Percentiles rank a stretch among this genome's conserved stretches.
phyloP scores from a whole-genome alignment of 1,140 invertebrate species.

The Magallana angulata region DNA sequence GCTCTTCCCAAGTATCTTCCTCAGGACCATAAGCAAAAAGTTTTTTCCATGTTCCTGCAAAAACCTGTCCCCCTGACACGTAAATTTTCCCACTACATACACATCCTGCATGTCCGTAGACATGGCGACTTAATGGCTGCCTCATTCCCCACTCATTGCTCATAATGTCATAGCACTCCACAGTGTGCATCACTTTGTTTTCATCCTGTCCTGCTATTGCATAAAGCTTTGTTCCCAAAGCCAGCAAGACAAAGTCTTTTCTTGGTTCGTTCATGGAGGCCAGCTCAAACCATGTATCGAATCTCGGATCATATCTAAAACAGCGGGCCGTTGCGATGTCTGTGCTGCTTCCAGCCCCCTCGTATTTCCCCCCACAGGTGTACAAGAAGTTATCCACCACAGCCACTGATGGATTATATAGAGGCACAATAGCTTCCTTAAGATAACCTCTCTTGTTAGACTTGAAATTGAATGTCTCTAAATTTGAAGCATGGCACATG shows the following conservation, averaged over 20 bases:
- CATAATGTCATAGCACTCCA: conserved; percentile 75
- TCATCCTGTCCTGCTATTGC: conserved; percentile 78
- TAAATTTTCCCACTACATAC: conserved; percentile 73
- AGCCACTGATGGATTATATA: conserved; percentile 77
- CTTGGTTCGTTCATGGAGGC: conserved; percentile 78
- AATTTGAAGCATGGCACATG: conserved; percentile 76
- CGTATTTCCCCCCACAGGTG: conserved; percentile 79
- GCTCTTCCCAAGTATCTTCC: conserved; percentile 73
- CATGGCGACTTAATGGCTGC: conserved; percentile 71
- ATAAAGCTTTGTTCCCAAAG: conserved; percentile 71
- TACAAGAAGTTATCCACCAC: conserved; percentile 80
- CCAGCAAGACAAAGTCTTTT: conserved; percentile 78
- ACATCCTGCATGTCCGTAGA: conserved; percentile 75
- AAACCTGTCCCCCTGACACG: conserved; percentile 75
- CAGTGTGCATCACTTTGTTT: conserved; percentile 77
- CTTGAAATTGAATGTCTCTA: conserved; percentile 74
- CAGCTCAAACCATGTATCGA: conserved; percentile 78
- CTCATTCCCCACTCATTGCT: conserved; percentile 77
- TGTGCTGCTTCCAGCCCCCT: conserved; percentile 75
- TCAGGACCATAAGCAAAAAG: conserved; percentile 69
- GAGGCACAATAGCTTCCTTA: conserved; percentile 72
- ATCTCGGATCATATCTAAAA: conserved; percentile 78
- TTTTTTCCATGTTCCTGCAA: conserved; percentile 74
- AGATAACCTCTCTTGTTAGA: conserved; percentile 72
- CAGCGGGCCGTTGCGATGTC: conserved; percentile 78